phyloP scores from a whole-genome alignment of 2,113 vertebrate species.

The Cromileptes altivelis region DNA sequence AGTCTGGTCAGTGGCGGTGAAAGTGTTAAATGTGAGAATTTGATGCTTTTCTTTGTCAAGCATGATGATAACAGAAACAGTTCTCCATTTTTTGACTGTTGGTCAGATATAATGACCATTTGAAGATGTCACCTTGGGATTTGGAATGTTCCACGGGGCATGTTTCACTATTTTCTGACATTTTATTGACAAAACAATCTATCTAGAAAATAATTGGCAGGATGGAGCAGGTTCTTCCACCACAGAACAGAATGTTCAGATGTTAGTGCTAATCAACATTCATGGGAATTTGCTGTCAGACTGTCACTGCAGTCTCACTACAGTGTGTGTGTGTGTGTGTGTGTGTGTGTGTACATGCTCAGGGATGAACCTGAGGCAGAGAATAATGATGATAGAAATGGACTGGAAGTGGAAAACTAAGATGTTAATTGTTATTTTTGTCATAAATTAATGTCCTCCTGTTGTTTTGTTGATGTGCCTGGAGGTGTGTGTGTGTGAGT shows the following conservation, averaged over 20 bases:
- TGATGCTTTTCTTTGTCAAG: too few species aligned
- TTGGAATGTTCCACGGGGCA: too few species aligned
- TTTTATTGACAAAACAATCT: too few species aligned
- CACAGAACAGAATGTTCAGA: constrained; percentile 20
- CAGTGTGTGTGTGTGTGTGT: neutral
- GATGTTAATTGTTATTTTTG: neutral
- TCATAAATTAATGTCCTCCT: constrained; percentile 1
- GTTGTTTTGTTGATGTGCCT: neutral
- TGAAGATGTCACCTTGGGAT: too few species aligned
- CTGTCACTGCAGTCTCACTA: constrained; percentile 9
- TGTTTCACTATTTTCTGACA: too few species aligned
- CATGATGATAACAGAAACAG: too few species aligned
- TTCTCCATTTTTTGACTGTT: too few species aligned
- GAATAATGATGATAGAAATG: neutral
- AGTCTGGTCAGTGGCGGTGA: too few species aligned
- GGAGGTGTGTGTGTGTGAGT: neutral
- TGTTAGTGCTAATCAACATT: constrained; percentile 28
- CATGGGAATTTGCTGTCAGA: constrained; percentile 32
- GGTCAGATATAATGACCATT: too few species aligned
- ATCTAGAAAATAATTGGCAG: too few species aligned
- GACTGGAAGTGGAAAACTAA: neutral
- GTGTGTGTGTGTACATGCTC: constrained; percentile 21
- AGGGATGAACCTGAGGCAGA: neutral
- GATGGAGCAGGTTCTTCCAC: neutral
- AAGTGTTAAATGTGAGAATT: too few species aligned